Base-by-base conservation (phyloP, 1,140 invertebrate species). In the Eupeodes corollae region DNA sequence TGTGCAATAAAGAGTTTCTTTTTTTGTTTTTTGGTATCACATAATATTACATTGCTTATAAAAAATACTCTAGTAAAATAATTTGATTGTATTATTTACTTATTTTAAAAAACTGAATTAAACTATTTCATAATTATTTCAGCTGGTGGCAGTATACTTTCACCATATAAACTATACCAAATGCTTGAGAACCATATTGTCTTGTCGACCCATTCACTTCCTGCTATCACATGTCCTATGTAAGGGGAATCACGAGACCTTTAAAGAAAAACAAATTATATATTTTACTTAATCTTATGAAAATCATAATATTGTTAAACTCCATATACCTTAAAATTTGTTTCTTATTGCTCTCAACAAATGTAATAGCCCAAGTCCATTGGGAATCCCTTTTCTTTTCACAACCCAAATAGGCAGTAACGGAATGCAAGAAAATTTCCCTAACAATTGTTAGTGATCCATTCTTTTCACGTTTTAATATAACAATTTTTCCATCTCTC, bases 351-450 rank as follows among this genome's bases (percentile, higher is more conserved):
- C 62, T 61, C 58, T 77, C 81, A 3, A 88, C 80, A 53, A 88
- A 86, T 0, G 86, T 89, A 19, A 89, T 78, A 2, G 80, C 74
- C 83, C 84, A 88, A 41, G 79, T 79, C 49, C 78, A 79, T 45
- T 84, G 83, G n/a, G 86, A 80, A 65, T 81, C 83, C 46, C 86
- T 71, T 61, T 88, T 89, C 2, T 79, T 62, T 58, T 91, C 88
- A 58, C 82, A 78, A 10, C 89, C 88, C 47, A 86, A 70, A 69
- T 90, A 92, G 0, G 58, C 61, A 2, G 62, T 62, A 6, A 54
- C 54, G 53, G 59, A 61, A 6, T 63, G 60, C 44, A 69, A 44
- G 16, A 64, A 63, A n/a, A 69, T 56, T 30, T 68, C 67, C 2
- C 61, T 53, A 1, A 67, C 50, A 37, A 63, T 64, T 6, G 59